A percentile compares a stretch with the other conserved stretches of the same genome.
phyloP scores from a whole-genome alignment of 2,797 vertebrate genomes.

The Sebastes glaucus region DNA sequence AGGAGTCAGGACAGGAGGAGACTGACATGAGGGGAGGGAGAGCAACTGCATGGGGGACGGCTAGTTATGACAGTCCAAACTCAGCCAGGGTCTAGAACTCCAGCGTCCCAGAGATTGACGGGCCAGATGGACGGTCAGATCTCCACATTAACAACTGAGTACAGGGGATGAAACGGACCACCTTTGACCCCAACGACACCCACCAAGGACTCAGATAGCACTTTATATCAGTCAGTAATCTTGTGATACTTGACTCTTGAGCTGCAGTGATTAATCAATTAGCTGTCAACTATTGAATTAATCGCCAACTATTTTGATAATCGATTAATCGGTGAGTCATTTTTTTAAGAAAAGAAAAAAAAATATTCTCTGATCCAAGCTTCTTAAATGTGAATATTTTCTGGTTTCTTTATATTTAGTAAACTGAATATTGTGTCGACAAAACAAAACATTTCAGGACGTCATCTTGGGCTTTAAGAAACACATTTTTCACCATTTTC shows the following conservation, averaged over 20 bases:
- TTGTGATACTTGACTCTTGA: background rate
- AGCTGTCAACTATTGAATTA: too few relatives aligned
- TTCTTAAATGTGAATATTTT: too few relatives aligned
- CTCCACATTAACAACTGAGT: conserved; percentile 34
- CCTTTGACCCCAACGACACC: background rate
- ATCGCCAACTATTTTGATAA: too few relatives aligned
- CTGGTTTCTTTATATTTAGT: too few relatives aligned
- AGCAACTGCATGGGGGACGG: conserved; percentile 8
- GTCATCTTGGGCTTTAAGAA: too few relatives aligned
- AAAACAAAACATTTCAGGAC: background rate
- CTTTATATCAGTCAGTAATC: background rate
- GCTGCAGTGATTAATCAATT: too few relatives aligned
- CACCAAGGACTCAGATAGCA: background rate
- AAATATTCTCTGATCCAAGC: too few relatives aligned
- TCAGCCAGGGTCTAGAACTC: conserved; percentile 57
- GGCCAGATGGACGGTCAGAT: conserved; percentile 59
- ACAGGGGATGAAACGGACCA: conserved; percentile 15
- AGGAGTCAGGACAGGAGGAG: conserved; percentile 36
- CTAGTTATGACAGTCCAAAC: conserved; percentile 13
- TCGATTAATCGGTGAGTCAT: too few relatives aligned
- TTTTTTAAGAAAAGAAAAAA: too few relatives aligned
- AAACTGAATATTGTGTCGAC: too few relatives aligned
- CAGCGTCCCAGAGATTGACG: conserved; percentile 57
- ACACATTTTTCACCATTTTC: too few relatives aligned
- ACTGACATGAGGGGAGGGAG: background rate